Evolutionary conservation across 2,113 vertebrate species (phyloP), one percentile per base, ranked within the genome.

Genomic region (Rhinopomastus cyanomelas): DNA sequence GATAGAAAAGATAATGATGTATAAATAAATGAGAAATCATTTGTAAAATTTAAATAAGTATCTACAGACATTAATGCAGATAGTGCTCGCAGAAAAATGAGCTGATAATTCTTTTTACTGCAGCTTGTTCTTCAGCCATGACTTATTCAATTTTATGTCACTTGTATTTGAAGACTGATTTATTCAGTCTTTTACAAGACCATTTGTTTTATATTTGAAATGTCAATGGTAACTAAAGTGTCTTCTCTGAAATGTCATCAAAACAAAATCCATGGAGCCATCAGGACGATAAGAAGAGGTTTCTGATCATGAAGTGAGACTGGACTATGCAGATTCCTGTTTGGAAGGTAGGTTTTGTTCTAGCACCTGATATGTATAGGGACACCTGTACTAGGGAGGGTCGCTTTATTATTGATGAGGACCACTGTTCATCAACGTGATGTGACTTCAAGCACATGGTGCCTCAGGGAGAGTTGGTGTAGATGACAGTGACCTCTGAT

Each of bases 151-250:
- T 74, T 87, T 93, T 75, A 32, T 67, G 52, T 67, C 44, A 32
- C 25, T 83, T 52, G 6, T 53, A 34, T 81, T 29, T 74, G n/a
- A 71, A 90, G 37, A 49, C 29, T 56, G 39, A 89, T 85, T 87
- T 80, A 62, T 89, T 87, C 34, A 36, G 11, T 59, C 39, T 79
- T 92, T 76, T 80, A 37, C 27, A 52, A 12, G 42, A 69, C 15
- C 32, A 39, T 89, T 87, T 87, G 21, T 80, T 93, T 96, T 69
- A 59, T 29, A 39, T 82, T 85, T 87, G 55, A 88, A 90, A 87
- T 79, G 49, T 29, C 44, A 68, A 1, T 29, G 25, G 32, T 62
- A 77, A 51, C 56, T 0, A 3, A 77, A 42, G 15, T 66, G 16
- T 75, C 46, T 59, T 81, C 51, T 52, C 14, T 65, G 52, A 89